phyloP scores from a whole-genome alignment of 2,888 invertebrate genomes.

The Archips xylosteana region DNA sequence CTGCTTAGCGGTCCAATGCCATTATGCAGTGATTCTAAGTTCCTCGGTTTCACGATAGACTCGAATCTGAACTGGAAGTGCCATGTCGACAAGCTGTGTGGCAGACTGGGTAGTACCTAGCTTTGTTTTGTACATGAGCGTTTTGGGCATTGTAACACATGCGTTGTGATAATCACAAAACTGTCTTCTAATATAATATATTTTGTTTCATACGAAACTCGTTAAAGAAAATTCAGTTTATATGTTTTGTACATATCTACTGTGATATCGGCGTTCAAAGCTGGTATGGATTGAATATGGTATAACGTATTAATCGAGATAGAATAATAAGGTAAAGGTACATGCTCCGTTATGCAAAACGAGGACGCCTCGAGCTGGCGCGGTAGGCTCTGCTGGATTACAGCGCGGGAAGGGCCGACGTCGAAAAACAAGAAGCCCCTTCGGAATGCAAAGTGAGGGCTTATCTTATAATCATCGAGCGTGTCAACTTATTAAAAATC shows the following conservation, averaged over 20 bases:
- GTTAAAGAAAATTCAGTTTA: too few relatives aligned
- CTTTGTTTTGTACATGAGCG: too few relatives aligned
- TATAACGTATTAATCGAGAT: conserved; percentile 43
- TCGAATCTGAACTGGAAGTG: too few relatives aligned
- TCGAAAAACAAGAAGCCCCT: conserved; percentile 77
- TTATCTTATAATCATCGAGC: conserved; percentile 86
- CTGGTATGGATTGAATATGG: conserved; percentile 16
- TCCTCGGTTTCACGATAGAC: too few relatives aligned
- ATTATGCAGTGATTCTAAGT: too few relatives aligned
- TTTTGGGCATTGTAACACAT: too few relatives aligned
- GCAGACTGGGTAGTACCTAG: too few relatives aligned
- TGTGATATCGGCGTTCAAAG: neutral
- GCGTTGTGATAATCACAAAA: neutral
- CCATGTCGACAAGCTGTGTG: too few relatives aligned
- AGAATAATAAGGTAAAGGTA: conserved; percentile 55
- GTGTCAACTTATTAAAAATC: conserved; percentile 86
- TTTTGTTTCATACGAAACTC: too few relatives aligned
- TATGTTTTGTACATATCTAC: neutral
- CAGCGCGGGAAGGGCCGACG: conserved; percentile 62
- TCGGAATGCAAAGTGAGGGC: conserved; percentile 84
- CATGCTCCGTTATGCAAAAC: conserved; percentile 58
- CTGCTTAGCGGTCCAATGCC: too few relatives aligned
- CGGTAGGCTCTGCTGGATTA: conserved; percentile 75
- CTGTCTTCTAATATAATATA: neutral
- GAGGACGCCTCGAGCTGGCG: conserved; percentile 51